phyloP scores from a whole-genome alignment of 2,113 vertebrate genomes.

The Genyomyrus donnyi region DNA sequence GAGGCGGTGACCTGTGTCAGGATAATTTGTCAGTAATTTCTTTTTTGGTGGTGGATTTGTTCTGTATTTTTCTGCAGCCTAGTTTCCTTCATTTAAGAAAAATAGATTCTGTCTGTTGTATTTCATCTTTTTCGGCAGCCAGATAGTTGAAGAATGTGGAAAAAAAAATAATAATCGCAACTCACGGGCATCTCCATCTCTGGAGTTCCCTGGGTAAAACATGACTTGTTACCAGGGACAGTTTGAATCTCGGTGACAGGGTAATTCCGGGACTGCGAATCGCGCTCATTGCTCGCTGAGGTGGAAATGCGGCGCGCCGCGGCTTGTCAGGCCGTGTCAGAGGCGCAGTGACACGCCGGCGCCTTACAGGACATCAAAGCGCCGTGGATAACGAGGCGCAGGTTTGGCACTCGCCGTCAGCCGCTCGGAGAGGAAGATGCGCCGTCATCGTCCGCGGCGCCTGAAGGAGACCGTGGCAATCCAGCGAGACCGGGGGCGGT shows the following conservation, averaged over 20 bases:
- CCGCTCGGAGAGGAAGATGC: not conserved
- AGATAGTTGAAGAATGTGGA: not conserved
- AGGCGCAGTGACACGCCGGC: not conserved
- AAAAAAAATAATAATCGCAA: conserved; percentile 12
- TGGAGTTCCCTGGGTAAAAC: conserved; percentile 8
- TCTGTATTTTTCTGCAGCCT: not conserved
- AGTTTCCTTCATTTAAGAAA: not conserved
- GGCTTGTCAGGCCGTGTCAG: conserved; percentile 19
- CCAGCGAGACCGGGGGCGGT: not conserved
- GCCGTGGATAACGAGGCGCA: not conserved
- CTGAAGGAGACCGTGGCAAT: not conserved
- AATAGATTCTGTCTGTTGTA: not conserved
- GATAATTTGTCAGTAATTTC: not conserved
- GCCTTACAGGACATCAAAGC: conserved; percentile 10
- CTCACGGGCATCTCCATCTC: not conserved
- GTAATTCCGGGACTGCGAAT: conserved; percentile 15
- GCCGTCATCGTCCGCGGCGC: not conserved
- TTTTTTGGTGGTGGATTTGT: not conserved
- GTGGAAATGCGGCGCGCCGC: not conserved
- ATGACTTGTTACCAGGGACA: not conserved
- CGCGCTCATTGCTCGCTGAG: not conserved
- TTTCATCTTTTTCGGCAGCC: not conserved
- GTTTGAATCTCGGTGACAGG: not conserved
- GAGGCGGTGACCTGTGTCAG: not conserved
- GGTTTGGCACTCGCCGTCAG: conserved; percentile 1